Evolutionary conservation across 2,888 invertebrate species (phyloP).

Genomic region (Clistopyga incitator): DNA sequence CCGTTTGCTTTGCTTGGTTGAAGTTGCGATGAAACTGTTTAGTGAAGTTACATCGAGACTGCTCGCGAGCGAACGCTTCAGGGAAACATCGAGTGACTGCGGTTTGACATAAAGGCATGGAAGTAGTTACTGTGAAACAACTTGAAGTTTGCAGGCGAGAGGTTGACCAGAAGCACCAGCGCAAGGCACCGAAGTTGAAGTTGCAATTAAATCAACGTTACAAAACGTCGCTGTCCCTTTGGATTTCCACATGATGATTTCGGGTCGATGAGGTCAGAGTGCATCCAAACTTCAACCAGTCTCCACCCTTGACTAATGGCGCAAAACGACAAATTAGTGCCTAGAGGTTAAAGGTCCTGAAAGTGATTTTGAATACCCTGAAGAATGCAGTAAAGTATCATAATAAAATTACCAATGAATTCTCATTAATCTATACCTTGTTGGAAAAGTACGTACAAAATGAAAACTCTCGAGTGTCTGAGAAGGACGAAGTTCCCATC

Average conservation of each 20-base stretch:
- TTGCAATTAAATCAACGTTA: not conserved
- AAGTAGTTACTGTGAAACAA: conserved; percentile 9
- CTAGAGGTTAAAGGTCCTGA: not conserved
- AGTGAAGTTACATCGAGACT: conserved; percentile 19
- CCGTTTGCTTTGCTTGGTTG: conserved; percentile 36
- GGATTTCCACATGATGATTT: not conserved
- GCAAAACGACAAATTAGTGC: not conserved
- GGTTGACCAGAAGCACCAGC: not conserved
- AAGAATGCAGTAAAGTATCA: not conserved
- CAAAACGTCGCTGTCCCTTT: not conserved
- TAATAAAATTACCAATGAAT: not conserved
- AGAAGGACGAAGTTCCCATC: not conserved
- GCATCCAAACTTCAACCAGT: not conserved
- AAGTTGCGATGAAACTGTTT: conserved; percentile 20
- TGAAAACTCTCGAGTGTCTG: not conserved
- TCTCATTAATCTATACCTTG: not conserved
- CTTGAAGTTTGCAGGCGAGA: conserved; percentile 35
- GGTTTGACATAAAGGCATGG: not conserved
- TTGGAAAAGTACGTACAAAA: not conserved
- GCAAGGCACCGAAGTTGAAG: not conserved
- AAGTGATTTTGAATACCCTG: not conserved
- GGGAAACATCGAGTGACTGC: not conserved
- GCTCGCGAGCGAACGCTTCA: not conserved
- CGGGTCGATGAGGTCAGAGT: not conserved
- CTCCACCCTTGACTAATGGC: not conserved